Base-by-base conservation (phyloP, 2,113 vertebrate species). In the Trochalopteron elliotii region DNA sequence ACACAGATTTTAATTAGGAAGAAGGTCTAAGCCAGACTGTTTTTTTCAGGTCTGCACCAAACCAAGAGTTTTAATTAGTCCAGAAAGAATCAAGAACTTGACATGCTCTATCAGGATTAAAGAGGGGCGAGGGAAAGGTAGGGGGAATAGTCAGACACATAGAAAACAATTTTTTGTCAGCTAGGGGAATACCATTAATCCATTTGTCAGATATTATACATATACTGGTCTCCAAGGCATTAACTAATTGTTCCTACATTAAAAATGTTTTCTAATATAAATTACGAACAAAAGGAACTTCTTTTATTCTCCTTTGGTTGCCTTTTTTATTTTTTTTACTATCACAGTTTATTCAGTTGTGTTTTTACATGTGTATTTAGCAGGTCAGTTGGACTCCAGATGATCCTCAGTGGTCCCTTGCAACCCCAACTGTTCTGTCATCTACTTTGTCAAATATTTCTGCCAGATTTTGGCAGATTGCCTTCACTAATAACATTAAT, bases 1-100 rank as follows among this genome's bases (percentile, higher is more conserved):
- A 83, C 74, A 91, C 78, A 91, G 56, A 83, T 95, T 97, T 97
- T 97, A 97, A 97, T 96, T 95, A 96, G 77, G 39, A 88, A 91
- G 30, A 76, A 49, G 42, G 61, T 71, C 83, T 95, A 88, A 97
- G 90, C 77, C 79, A 96, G 75, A 77, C 87, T 82, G 56, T 63
- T 96, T 87, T 87, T 95, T 96, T 81, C 92, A 83, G 35, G 44
- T 94, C 92, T 96, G 60, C 77, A 89, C 70, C 39, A 65, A 89
- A 53, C 47, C 78, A 96, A 84, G 81, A 83, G 72, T 72, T 97
- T 96, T 96, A 97, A 97, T 93, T 97, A 91, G 59, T 92, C 91
- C 86, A 93, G 86, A 94, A 97, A 92, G 49, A 95, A 81, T 57
- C 61, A 65, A 90, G 53, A 93, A 90, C 31, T 85, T 90, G n/a